Evolutionary conservation across 2,797 vertebrate species (phyloP), one percentile per base, ranked within the genome.

Genomic region (Phylloscopus collybita): DNA sequence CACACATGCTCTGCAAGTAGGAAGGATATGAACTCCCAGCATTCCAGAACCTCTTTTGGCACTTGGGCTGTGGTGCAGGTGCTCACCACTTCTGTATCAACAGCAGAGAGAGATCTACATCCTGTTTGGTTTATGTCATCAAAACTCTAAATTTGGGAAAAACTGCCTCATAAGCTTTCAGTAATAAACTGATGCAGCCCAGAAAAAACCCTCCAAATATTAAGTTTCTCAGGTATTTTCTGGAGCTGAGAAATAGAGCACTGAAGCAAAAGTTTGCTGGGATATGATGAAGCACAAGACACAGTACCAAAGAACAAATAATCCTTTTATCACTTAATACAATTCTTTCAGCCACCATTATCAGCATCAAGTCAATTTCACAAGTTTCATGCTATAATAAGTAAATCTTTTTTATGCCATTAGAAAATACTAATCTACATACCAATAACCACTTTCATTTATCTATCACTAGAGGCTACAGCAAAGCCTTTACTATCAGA

Each of bases 1-100:
- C 20, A 30, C 6, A 16, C 29, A 30, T 2, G 1, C 11, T 27
- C 40, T 54, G 23, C 0, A 0, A 54, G 26, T 0, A 47, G 36
- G 25, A 36, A 32, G 34, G 27, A 49, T 2, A 38, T 2, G 1
- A 84, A 53, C 10, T 38, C 32, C 16, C 62, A 65, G 50, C 23
- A 19, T 53, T 11, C 32, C 16, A 29, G 29, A 40, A 40, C 32
- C 47, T 45, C 54, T 56, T 40, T 1, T 29, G 54, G 82, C 45
- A 79, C 51, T n/a, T 5, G 5, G 30, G 34, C 20, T 23, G 26
- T 3, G 1, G 32, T 27, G 59, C 40, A 64, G 45, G 27, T 32
- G 29, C 42, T 86, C 42, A 18, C 25, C 29, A 13, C 10, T 53
- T 42, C 78, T 85, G 59, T 53, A 30, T 36, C 23, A 54, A 47